These are phyloP conservation scores for Nomada hirtipes DNA, from an alignment of 2,888 invertebrate genomes.

Conservation along the genomic window DNA sequence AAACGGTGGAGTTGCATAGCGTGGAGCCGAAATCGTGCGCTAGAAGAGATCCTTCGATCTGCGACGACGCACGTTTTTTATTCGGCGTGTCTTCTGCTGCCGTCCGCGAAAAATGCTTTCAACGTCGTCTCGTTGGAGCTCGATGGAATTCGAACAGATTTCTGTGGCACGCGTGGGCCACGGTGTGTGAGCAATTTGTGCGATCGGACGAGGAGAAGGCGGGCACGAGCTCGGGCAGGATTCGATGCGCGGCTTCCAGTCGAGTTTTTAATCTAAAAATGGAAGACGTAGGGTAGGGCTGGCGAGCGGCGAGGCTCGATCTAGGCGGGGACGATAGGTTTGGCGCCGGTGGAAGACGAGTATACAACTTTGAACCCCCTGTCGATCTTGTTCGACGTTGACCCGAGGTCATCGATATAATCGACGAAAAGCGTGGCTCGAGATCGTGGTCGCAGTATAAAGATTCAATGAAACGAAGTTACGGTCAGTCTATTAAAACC, in stretches of 20 bases:
- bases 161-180: background rate
- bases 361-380: slow-evolving; percentile 24
- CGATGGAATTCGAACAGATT: slow-evolving; percentile 9
- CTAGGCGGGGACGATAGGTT: slow-evolving; percentile 38
- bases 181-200: slow-evolving; percentile 31
- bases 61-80: background rate
- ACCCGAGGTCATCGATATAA: slow-evolving; percentile 1
- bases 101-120: slow-evolving; percentile 10
- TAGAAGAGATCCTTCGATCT: background rate
- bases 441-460: background rate
- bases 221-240: slow-evolving; percentile 70
- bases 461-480: background rate
- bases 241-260: slow-evolving; percentile 46
- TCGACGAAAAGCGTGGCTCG: background rate
- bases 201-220: slow-evolving; percentile 62
- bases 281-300: slow-evolving; percentile 73
- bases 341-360: slow-evolving; percentile 55
- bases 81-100: background rate
- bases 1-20: background rate
- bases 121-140: slow-evolving; percentile 32
- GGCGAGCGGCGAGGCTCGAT: slow-evolving; percentile 45
- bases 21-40: background rate
- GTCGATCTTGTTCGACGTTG: background rate
- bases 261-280: slow-evolving; percentile 68
- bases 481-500: background rate